phyloP scores from a whole-genome alignment of 2,113 vertebrate species.

The Mystacornis crossleyi region DNA sequence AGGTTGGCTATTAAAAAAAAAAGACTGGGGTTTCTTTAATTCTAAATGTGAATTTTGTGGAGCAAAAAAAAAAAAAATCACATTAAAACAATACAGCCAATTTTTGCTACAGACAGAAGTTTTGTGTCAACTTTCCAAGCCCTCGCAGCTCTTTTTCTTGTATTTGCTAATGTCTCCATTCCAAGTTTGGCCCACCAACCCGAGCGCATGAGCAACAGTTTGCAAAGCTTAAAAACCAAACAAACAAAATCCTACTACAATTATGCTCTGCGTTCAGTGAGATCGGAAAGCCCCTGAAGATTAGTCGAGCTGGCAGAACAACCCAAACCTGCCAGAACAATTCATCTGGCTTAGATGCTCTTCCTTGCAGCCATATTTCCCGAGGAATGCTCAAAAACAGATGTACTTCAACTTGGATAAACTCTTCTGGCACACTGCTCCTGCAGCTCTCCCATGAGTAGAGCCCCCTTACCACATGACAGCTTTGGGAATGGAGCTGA shows the following conservation, averaged over 20 bases:
- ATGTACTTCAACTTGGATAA: not conserved
- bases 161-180: not conserved
- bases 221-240: not conserved
- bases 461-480: not conserved
- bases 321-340: slow-evolving; percentile 1
- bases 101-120: not conserved
- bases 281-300: not conserved
- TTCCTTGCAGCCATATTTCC: not conserved
- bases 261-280: not conserved
- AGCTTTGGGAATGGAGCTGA: not conserved
- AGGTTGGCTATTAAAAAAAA: not conserved
- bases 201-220: accelerated
- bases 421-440: not conserved
- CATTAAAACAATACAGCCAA: not conserved
- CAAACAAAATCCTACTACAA: not conserved
- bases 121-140: not conserved
- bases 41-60: not conserved
- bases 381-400: not conserved
- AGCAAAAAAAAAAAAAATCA: not conserved
- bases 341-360: not conserved
- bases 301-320: not conserved
- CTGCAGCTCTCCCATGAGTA: not conserved
- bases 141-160: not conserved
- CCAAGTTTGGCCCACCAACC: not conserved
- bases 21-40: accelerated